These are phyloP conservation scores for Typhlichthys eigenmanni DNA, from an alignment of 2,797 vertebrate genomes.

Conservation along the genomic window DNA sequence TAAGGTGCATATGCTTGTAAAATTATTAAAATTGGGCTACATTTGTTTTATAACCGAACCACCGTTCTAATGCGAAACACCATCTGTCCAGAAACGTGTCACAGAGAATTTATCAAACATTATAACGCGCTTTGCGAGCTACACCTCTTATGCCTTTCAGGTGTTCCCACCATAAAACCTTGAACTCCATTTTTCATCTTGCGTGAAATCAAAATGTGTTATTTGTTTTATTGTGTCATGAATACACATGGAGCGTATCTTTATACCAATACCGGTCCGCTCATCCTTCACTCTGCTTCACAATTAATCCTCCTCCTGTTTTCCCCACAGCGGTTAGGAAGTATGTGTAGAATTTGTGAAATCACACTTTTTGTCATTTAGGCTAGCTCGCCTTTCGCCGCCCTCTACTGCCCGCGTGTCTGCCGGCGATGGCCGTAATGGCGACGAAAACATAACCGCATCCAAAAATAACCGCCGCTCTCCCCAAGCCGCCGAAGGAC, in stretches of 20 bases:
- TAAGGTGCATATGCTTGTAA: too few relatives aligned
- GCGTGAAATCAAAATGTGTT: slow-evolving; percentile 63
- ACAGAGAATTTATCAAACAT: slow-evolving; percentile 66
- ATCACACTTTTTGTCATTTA: slow-evolving; percentile 27
- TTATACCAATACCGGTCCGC: slow-evolving; percentile 43
- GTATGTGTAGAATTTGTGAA: slow-evolving; percentile 63
- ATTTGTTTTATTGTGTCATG: slow-evolving; percentile 55
- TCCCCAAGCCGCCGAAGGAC: slow-evolving; percentile 48
- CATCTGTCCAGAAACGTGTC: slow-evolving; percentile 55
- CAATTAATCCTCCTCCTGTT: slow-evolving; percentile 31
- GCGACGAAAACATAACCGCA: slow-evolving; percentile 57
- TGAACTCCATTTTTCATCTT: slow-evolving; percentile 58
- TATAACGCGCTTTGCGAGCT: slow-evolving; percentile 49
- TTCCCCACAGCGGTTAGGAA: slow-evolving; percentile 62
- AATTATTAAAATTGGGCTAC: too few relatives aligned
- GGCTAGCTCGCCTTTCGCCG: slow-evolving; percentile 39
- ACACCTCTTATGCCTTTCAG: slow-evolving; percentile 53
- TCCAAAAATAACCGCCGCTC: slow-evolving; percentile 72
- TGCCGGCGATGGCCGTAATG: slow-evolving; percentile 55
- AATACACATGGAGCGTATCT: slow-evolving; percentile 54
- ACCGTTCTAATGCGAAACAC: slow-evolving; percentile 39
- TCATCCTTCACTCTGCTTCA: slow-evolving; percentile 22
- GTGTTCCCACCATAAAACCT: slow-evolving; percentile 61
- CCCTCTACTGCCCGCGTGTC: slow-evolving; percentile 60
- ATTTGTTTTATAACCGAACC: too few relatives aligned